phyloP scores from a whole-genome alignment of 2,888 invertebrate genomes.

The Dicycla oo region DNA sequence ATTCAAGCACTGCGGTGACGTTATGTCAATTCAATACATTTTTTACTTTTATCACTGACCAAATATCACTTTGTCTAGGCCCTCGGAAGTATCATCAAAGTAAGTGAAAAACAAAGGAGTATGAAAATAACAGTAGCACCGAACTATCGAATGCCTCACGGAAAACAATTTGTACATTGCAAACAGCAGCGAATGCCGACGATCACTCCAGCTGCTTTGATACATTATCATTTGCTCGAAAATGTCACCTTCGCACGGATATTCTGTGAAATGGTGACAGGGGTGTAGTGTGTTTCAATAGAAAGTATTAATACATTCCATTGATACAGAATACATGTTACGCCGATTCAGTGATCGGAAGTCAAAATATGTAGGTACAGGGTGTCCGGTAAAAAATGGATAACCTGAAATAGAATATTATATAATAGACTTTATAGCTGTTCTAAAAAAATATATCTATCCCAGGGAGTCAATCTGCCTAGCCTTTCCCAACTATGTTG shows the following conservation, averaged over 20 bases:
- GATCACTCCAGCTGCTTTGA: constrained; percentile 22
- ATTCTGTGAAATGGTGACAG: not conserved
- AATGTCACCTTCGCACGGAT: not conserved
- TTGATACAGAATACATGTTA: no score
- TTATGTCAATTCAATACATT: not conserved
- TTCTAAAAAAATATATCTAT: no score
- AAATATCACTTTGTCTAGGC: not conserved
- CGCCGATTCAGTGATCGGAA: no score
- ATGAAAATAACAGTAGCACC: constrained; percentile 43
- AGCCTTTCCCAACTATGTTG: no score
- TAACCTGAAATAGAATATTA: no score
- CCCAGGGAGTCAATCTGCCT: no score
- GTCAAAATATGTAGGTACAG: no score
- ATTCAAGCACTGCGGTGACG: no score
- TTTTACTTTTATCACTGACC: not conserved
- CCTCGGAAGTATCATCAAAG: not conserved
- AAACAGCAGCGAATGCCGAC: constrained; percentile 32
- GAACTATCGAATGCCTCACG: constrained; percentile 41
- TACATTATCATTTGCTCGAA: constrained; percentile 37
- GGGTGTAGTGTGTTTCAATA: not conserved
- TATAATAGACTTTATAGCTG: no score
- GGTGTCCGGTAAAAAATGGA: no score
- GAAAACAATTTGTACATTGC: constrained; percentile 70
- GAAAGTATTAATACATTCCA: no score
- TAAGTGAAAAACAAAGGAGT: constrained; percentile 30